These are phyloP conservation scores for Pedionomus torquatus DNA, from an alignment of 2,113 vertebrate species.

Conservation along the genomic window DNA sequence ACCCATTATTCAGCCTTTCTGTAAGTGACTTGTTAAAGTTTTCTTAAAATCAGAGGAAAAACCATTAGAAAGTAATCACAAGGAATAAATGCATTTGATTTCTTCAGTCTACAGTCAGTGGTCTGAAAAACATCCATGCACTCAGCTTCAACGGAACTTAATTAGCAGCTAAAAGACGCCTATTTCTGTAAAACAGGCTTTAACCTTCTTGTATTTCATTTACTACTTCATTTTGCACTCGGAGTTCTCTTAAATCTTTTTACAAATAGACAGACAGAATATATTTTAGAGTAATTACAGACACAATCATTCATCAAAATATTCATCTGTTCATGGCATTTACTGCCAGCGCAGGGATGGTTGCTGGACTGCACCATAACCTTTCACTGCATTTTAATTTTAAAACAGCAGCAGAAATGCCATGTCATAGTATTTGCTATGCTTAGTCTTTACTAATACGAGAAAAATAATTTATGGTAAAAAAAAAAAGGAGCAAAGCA, in stretches of 20 bases:
- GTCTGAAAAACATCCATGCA: neutral
- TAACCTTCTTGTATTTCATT: neutral
- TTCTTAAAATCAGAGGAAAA: neutral
- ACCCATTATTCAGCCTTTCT: neutral
- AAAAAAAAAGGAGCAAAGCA: neutral
- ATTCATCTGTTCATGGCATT: neutral
- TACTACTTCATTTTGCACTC: neutral
- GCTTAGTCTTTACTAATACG: neutral
- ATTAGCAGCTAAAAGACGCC: neutral
- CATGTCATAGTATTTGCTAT: neutral
- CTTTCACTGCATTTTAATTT: neutral
- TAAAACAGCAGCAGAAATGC: neutral
- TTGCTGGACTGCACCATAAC: neutral
- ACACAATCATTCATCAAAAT: neutral
- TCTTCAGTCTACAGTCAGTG: neutral
- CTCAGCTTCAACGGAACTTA: neutral
- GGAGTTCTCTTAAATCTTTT: neutral
- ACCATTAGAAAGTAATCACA: neutral
- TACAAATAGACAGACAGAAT: neutral
- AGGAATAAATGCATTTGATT: neutral
- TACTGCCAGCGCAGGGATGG: neutral
- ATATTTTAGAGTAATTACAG: neutral
- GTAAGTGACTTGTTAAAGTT: neutral
- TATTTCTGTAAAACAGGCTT: neutral
- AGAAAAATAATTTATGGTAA: neutral